phyloP scores from a whole-genome alignment of 2,888 invertebrate species.

The Plebejus anna region DNA sequence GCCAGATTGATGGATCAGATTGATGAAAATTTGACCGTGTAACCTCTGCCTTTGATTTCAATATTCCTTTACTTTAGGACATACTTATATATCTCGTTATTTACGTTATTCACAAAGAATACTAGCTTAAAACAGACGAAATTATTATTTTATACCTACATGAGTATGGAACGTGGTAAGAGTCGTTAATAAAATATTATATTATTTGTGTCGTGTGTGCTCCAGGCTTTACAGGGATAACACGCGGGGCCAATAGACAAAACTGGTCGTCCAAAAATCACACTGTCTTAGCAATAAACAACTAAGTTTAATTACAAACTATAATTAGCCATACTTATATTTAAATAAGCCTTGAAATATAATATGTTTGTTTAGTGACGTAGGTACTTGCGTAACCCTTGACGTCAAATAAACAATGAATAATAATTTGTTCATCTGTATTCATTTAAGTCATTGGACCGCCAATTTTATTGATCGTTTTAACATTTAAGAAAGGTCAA shows the following conservation, averaged over 20 bases:
- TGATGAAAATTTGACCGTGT: too few species aligned
- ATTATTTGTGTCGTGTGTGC: background rate
- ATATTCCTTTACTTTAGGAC: too few species aligned
- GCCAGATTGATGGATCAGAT: too few species aligned
- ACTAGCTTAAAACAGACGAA: background rate
- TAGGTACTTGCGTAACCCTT: conserved; percentile 29
- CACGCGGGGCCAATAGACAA: background rate
- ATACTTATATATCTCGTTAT: background rate
- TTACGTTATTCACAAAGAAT: background rate
- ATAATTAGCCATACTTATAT: conserved; percentile 26
- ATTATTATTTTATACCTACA: background rate
- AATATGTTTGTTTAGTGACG: conserved; percentile 6
- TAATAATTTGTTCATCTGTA: conserved; percentile 35
- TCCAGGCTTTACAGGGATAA: conserved; percentile 3
- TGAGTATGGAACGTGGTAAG: too few species aligned
- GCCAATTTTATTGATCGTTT: conserved; percentile 33
- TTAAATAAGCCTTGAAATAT: conserved; percentile 28
- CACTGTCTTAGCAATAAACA: background rate
- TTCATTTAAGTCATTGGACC: conserved; percentile 32
- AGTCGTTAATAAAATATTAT: too few species aligned
- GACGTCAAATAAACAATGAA: conserved; percentile 31
- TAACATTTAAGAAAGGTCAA: conserved; percentile 30
- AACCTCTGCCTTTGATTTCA: too few species aligned
- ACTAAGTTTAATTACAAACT: conserved; percentile 9
- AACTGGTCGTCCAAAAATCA: background rate